These are phyloP conservation scores for Calosoma granatense DNA, from an alignment of 1,140 invertebrate species.

Conservation along the genomic window DNA sequence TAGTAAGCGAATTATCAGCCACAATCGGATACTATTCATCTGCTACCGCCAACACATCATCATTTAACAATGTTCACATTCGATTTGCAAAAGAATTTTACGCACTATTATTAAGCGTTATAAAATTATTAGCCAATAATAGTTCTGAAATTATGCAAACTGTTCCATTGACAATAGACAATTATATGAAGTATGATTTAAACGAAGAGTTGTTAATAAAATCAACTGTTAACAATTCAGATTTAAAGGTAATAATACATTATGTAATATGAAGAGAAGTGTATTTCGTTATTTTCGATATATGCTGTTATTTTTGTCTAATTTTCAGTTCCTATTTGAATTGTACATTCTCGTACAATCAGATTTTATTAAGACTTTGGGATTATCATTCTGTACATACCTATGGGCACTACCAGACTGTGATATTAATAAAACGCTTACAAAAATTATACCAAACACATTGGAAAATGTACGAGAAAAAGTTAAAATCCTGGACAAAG, in stretches of 20 bases:
- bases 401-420: not conserved
- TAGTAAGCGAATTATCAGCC: not conserved
- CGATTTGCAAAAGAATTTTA: conserved; percentile 1
- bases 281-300: too few relatives aligned
- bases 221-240: not conserved
- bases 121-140: not conserved
- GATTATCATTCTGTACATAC: not conserved
- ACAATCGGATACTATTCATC: not conserved
- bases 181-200: not conserved
- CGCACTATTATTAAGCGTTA: not conserved
- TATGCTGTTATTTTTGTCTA: too few relatives aligned
- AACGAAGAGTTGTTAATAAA: not conserved
- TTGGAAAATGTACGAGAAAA: not conserved
- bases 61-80: not conserved
- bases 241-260: conserved; percentile 6
- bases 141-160: not conserved
- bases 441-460: not conserved
- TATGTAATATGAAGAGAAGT: too few relatives aligned
- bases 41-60: not conserved
- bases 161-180: not conserved
- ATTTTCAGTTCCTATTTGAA: not conserved
- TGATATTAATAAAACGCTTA: not conserved
- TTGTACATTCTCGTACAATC: not conserved
- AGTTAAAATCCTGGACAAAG: not conserved
- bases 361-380: not conserved